These are phyloP conservation scores for Phyllotreta striolata DNA, from an alignment of 2,888 invertebrate genomes.

Conservation along the genomic window DNA sequence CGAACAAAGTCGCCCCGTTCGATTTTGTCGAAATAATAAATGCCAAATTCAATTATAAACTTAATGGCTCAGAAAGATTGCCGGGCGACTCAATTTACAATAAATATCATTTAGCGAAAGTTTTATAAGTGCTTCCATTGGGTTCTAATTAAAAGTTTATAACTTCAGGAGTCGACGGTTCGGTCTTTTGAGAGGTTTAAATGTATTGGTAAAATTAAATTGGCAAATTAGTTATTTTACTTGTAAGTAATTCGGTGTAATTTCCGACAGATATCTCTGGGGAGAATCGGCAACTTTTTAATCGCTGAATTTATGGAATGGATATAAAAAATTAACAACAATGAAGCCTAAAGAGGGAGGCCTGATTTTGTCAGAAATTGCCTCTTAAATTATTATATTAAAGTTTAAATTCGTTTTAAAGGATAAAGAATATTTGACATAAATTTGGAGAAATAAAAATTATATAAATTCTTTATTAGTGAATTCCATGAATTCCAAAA, in stretches of 20 bases:
- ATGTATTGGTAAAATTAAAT: constrained; percentile 9
- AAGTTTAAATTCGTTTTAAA: too few species aligned
- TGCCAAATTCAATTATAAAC: constrained; percentile 14
- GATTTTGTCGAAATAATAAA: constrained; percentile 11
- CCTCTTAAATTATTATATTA: too few species aligned
- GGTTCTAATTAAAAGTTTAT: constrained; percentile 13
- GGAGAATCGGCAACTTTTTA: too few species aligned
- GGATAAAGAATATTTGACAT: too few species aligned
- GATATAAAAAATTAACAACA: too few species aligned
- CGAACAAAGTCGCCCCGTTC: background rate
- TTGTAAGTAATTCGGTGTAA: background rate
- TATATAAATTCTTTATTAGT: too few species aligned
- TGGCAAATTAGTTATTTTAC: constrained; percentile 8
- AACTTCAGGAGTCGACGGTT: constrained; percentile 6
- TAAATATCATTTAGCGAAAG: constrained; percentile 11
- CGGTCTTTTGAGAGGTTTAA: background rate
- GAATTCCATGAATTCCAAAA: too few species aligned
- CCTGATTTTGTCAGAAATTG: too few species aligned
- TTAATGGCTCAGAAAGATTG: constrained; percentile 13
- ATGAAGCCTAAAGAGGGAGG: too few species aligned
- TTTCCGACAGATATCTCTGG: too few species aligned
- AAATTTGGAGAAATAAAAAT: too few species aligned
- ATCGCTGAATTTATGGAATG: too few species aligned
- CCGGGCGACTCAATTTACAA: constrained; percentile 10
- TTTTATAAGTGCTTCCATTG: constrained; percentile 12